A percentile compares a stretch with the other conserved stretches of the same genome.
These are phyloP conservation scores for Spodoptera picta DNA, from an alignment of 2,888 invertebrate genomes.

Conservation along the genomic window DNA sequence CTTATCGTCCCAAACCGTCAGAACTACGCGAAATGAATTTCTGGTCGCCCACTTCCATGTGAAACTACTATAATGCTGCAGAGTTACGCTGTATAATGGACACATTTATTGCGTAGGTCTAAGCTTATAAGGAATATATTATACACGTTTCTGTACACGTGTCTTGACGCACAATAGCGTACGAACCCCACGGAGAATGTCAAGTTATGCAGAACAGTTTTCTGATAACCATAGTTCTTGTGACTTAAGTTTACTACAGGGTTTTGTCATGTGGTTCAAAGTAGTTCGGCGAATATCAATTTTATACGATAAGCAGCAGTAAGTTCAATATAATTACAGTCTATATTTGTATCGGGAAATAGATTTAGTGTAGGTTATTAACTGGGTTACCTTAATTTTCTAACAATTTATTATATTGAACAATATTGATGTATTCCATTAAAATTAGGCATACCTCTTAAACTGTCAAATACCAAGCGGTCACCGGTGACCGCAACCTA, in stretches of 20 bases:
- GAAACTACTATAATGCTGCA: slow-evolving; percentile 56
- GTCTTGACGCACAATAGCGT: slow-evolving; percentile 36
- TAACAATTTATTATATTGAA: slow-evolving; percentile 8
- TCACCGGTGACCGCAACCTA: too few species aligned
- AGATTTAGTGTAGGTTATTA: slow-evolving; percentile 6
- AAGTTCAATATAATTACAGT: slow-evolving; percentile 3
- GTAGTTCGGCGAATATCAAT: slow-evolving; percentile 5
- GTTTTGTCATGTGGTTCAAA: slow-evolving; percentile 27
- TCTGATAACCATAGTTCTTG: slow-evolving; percentile 45
- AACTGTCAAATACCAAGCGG: too few species aligned
- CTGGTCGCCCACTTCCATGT: slow-evolving; percentile 96
- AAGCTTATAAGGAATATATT: slow-evolving; percentile 36
- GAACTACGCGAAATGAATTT: slow-evolving; percentile 95
- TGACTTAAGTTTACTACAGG: slow-evolving; percentile 46
- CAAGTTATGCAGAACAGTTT: slow-evolving; percentile 29
- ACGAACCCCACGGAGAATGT: slow-evolving; percentile 23
- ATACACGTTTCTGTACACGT: slow-evolving; percentile 44
- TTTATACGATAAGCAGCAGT: slow-evolving; percentile 11
- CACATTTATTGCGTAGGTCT: slow-evolving; percentile 51
- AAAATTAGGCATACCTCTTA: slow-evolving; percentile 45
- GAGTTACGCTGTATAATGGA: slow-evolving; percentile 49
- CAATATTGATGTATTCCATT: slow-evolving; percentile 58
- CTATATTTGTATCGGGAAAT: neutral
- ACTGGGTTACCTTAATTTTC: neutral
- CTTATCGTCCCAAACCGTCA: slow-evolving; percentile 81